These are phyloP conservation scores for Mus spretus DNA, from an alignment of 2,797 vertebrate genomes.

Conservation along the genomic window DNA sequence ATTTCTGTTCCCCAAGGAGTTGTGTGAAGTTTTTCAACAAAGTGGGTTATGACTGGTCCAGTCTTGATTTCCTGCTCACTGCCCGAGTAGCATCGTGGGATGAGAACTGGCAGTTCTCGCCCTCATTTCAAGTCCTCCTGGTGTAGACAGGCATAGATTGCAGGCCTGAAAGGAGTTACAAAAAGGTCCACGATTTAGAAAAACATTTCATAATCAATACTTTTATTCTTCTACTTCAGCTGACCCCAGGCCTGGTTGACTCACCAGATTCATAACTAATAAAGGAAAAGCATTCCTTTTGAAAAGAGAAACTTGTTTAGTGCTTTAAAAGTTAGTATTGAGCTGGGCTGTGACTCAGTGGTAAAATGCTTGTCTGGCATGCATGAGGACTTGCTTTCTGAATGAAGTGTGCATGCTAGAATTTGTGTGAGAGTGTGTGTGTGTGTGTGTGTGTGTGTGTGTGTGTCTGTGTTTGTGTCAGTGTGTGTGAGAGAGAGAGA, in stretches of 20 bases:
- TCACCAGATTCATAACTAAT: neutral
- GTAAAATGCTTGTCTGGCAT: neutral
- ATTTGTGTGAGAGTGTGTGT: neutral
- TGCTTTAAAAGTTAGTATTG: neutral
- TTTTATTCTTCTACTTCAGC: neutral
- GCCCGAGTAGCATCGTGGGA: no score
- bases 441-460: no score
- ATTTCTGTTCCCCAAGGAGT: neutral
- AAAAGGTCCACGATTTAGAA: neutral
- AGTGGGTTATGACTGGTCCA: neutral
- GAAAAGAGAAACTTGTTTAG: conserved; percentile 20
- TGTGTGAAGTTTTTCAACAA: neutral
- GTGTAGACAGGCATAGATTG: neutral
- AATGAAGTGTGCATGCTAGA: neutral
- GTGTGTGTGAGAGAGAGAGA: neutral
- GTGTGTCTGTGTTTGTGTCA: neutral
- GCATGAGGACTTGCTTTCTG: neutral
- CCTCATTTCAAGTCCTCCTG: neutral
- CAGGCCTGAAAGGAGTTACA: neutral
- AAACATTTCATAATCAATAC: neutral
- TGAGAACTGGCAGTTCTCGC: neutral
- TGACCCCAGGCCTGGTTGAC: neutral
- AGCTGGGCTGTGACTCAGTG: neutral
- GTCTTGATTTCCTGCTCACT: neutral
- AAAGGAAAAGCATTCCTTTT: conserved; percentile 16